These are phyloP conservation scores for Okapia johnstoni DNA, from an alignment of 2,113 vertebrate genomes.

Conservation along the genomic window DNA sequence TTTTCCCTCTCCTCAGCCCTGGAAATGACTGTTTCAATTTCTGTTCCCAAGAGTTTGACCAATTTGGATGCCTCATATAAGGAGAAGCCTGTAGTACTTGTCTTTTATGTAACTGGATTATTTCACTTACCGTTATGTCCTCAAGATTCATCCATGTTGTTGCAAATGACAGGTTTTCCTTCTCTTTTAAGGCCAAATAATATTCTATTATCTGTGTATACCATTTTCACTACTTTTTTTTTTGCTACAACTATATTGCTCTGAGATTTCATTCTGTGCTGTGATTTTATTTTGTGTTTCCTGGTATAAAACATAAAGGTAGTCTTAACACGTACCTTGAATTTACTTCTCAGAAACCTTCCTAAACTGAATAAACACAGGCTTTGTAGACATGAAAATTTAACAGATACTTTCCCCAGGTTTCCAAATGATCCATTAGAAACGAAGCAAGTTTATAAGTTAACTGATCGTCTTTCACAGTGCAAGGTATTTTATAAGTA, in stretches of 20 bases:
- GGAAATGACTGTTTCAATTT: not conserved
- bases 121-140: not conserved
- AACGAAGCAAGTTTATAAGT: constrained; percentile 7
- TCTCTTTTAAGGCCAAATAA: not conserved
- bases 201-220: not conserved
- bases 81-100: not conserved
- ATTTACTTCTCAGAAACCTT: not conserved
- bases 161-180: not conserved
- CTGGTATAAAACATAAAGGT: not conserved
- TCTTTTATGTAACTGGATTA: not conserved
- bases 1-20: not conserved
- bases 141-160: not conserved
- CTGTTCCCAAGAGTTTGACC: not conserved
- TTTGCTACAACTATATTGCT: not conserved
- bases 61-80: not conserved
- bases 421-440: not conserved
- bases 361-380: not conserved
- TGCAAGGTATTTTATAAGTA: not conserved
- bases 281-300: not conserved
- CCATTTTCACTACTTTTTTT: not conserved
- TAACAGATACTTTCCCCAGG: not conserved
- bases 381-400: not conserved
- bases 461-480: not conserved
- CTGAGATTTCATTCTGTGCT: not conserved
- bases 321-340: not conserved